Conservation (phyloP, 2,888 invertebrate genomes). For the Dolichomitus sp. region DNA sequence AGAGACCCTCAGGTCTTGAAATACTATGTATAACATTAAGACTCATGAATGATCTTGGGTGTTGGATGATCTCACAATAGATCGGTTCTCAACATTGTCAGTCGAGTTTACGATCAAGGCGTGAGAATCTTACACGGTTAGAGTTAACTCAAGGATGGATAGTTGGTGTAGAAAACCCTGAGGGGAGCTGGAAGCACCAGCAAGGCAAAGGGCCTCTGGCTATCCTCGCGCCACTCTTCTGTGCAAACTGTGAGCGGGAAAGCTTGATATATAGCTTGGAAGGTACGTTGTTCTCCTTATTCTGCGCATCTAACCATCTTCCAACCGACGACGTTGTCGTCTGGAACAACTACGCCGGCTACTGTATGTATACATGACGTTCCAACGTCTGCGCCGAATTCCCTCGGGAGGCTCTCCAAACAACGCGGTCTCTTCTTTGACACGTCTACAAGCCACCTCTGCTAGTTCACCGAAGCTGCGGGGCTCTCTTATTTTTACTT, state of each 20-base stretch:
- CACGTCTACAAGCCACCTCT: constrained; percentile 5
- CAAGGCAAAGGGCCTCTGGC: constrained; percentile 12
- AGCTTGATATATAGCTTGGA: constrained; percentile 16
- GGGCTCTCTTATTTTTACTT: background rate
- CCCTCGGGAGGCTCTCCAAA: constrained; percentile 33
- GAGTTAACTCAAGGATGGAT: background rate
- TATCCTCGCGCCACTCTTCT: constrained; percentile 6
- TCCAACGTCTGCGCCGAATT: constrained; percentile 26
- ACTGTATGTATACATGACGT: constrained; percentile 15
- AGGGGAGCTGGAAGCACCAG: constrained; percentile 4
- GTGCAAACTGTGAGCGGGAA: constrained; percentile 30
- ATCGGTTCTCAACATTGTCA: background rate
- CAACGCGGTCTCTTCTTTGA: constrained; percentile 39
- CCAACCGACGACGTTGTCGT: background rate
- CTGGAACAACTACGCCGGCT: constrained; percentile 22
- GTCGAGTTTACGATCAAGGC: background rate
- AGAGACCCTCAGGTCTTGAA: background rate
- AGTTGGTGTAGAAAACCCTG: constrained; percentile 18
- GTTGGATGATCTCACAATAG: background rate
- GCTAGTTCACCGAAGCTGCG: background rate
- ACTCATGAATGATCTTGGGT: background rate
- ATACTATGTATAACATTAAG: background rate
- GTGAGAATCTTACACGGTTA: constrained; percentile 2
- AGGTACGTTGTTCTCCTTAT: constrained; percentile 23
- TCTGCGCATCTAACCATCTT: constrained; percentile 19